Evolutionary conservation across 1,140 invertebrate species (phyloP).

Genomic region (Drosophila guanche): DNA sequence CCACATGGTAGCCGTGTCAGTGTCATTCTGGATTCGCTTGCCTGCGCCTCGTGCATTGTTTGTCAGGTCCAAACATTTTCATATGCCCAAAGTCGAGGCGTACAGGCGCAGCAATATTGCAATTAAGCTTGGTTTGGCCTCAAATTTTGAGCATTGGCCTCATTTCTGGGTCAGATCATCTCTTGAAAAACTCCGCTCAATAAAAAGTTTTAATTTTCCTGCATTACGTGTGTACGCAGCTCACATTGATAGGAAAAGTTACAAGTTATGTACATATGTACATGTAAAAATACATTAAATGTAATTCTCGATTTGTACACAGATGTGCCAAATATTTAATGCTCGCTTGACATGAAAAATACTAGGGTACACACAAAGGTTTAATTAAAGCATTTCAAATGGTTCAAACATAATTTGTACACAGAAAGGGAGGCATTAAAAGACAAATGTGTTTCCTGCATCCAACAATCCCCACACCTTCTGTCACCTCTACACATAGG

Average conservation of each 20-base stretch:
- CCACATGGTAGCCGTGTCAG: slow-evolving; percentile 63
- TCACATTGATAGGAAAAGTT: slow-evolving; percentile 22
- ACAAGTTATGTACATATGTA: slow-evolving; percentile 19
- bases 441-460: slow-evolving; percentile 40
- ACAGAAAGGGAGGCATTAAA: slow-evolving; percentile 60
- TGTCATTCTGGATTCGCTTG: slow-evolving; percentile 61
- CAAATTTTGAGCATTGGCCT: slow-evolving; percentile 37
- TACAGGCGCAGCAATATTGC: slow-evolving; percentile 57
- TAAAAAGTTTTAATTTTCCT: slow-evolving; percentile 79
- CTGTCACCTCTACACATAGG: slow-evolving; percentile 44
- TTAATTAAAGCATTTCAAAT: not conserved
- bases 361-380: not conserved
- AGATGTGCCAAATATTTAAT: not conserved
- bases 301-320: not conserved
- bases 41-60: slow-evolving; percentile 60
- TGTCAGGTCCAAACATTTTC: slow-evolving; percentile 77
- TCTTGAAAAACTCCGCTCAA: slow-evolving; percentile 54
- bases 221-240: slow-evolving; percentile 15
- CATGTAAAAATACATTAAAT: too few species aligned
- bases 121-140: slow-evolving; percentile 73
- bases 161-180: slow-evolving; percentile 24
- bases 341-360: too few species aligned
- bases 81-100: slow-evolving; percentile 65
- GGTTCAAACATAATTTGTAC: slow-evolving; percentile 38
- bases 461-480: slow-evolving; percentile 27